A percentile compares a stretch with the other conserved stretches of the same genome.
Evolutionary conservation across 2,888 invertebrate species (phyloP).

Genomic region (Aspidiotus rigidus): DNA sequence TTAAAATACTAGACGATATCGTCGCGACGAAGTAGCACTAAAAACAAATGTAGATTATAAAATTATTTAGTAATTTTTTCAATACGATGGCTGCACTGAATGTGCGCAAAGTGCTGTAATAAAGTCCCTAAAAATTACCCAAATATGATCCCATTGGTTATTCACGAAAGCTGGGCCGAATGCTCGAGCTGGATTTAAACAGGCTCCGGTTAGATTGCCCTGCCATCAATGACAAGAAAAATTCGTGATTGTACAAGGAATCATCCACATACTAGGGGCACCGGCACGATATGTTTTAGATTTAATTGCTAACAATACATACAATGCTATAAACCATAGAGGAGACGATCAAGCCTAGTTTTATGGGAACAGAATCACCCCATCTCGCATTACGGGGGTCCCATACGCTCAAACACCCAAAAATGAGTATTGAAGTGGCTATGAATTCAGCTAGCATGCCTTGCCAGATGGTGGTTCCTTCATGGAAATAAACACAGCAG

Average conservation of each 20-base stretch:
- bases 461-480: slow-evolving; percentile 38
- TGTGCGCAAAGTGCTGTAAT: too few species aligned
- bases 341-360: slow-evolving; percentile 43
- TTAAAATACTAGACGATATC: too few species aligned
- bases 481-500: slow-evolving; percentile 1
- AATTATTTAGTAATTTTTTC: too few species aligned
- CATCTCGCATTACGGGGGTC: slow-evolving; percentile 42
- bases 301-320: not conserved
- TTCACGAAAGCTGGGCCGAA: slow-evolving; percentile 65
- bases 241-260: not conserved
- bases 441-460: slow-evolving; percentile 43
- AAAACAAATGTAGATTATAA: too few species aligned
- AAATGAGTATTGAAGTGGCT: slow-evolving; percentile 43
- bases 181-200: slow-evolving; percentile 62
- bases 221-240: slow-evolving; percentile 41
- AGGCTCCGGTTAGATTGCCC: slow-evolving; percentile 63
- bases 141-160: slow-evolving; percentile 56
- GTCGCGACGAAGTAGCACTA: too few species aligned
- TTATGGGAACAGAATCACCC: slow-evolving; percentile 43
- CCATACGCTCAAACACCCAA: slow-evolving; percentile 44
- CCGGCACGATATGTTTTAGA: not conserved
- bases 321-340: slow-evolving; percentile 39
- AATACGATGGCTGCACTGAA: too few species aligned
- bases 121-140: slow-evolving; percentile 45
- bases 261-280: not conserved